Conservation (phyloP, 2,888 invertebrate genomes). For the Tinea trinotella region DNA sequence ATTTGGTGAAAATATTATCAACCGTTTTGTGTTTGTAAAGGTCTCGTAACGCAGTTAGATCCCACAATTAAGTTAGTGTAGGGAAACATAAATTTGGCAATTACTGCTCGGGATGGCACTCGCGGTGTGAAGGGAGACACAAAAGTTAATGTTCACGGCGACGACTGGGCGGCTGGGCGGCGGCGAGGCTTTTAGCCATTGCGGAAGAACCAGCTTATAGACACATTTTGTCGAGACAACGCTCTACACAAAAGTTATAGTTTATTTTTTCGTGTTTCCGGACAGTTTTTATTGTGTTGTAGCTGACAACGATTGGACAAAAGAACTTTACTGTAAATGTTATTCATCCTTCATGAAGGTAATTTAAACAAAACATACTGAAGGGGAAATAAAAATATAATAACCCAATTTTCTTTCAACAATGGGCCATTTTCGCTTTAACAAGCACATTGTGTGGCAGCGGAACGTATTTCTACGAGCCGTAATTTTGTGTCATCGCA, state of each 20-base stretch:
- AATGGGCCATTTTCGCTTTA: slow-evolving; percentile 26
- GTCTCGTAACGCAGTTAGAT: slow-evolving; percentile 17
- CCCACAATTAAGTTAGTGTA: slow-evolving; percentile 63
- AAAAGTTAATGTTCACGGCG: slow-evolving; percentile 38
- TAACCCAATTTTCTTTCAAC: slow-evolving; percentile 30
- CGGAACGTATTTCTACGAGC: slow-evolving; percentile 25
- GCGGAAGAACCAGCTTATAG: slow-evolving; percentile 10
- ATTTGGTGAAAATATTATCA: slow-evolving; percentile 21
- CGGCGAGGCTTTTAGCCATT: slow-evolving; percentile 8
- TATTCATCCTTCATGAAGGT: slow-evolving; percentile 15
- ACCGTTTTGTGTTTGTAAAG: slow-evolving; percentile 20
- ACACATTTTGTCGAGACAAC: slow-evolving; percentile 17
- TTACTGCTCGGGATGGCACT: slow-evolving; percentile 50
- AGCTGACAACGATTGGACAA: neutral
- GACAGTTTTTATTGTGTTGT: neutral
- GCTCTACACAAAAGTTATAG: neutral
- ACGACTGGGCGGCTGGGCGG: slow-evolving; percentile 11
- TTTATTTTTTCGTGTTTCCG: neutral
- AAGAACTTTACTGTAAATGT: neutral
- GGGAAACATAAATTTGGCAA: slow-evolving; percentile 67
- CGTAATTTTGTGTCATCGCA: slow-evolving; percentile 18
- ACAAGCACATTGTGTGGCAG: slow-evolving; percentile 29
- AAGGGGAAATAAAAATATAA: slow-evolving; percentile 21
- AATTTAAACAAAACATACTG: slow-evolving; percentile 18
- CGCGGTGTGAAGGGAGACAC: slow-evolving; percentile 31